These are phyloP conservation scores for Aulostomus chinensis DNA, from an alignment of 2,797 vertebrate genomes.

Conservation along the genomic window DNA sequence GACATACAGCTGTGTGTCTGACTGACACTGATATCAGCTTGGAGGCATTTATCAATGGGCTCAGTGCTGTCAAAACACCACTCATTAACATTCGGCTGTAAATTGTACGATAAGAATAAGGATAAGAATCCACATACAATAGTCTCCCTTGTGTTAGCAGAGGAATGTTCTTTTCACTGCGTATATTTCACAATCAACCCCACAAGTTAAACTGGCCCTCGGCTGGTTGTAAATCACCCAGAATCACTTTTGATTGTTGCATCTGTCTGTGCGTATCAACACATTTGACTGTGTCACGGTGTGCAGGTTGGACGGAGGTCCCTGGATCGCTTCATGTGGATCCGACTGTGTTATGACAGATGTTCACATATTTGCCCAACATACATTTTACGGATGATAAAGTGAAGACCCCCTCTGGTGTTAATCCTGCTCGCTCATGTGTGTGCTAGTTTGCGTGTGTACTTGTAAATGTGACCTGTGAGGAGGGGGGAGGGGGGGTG, in stretches of 20 bases:
- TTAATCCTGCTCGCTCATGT: conserved; percentile 65
- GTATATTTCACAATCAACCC: too few relatives aligned
- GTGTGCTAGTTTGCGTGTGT: conserved; percentile 67
- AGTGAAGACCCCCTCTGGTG: conserved; percentile 49
- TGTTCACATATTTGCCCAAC: conserved; percentile 68
- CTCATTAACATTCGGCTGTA: background rate
- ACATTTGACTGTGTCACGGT: conserved; percentile 6
- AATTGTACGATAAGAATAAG: background rate
- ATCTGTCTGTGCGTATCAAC: conserved; percentile 5
- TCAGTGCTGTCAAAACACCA: background rate
- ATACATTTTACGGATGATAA: conserved; percentile 65
- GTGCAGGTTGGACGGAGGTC: background rate
- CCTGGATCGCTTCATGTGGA: conserved; percentile 18
- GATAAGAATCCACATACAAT: background rate
- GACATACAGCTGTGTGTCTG: too few relatives aligned
- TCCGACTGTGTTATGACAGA: conserved; percentile 54
- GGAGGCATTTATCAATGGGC: conserved; percentile 1
- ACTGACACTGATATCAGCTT: too few relatives aligned
- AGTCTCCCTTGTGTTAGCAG: too few relatives aligned
- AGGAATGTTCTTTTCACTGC: too few relatives aligned
- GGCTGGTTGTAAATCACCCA: conserved; percentile 20
- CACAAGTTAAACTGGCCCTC: too few relatives aligned
- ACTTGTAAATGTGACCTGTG: conserved; percentile 41
- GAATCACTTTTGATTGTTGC: conserved; percentile 1
- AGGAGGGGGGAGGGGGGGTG: background rate